Base-by-base conservation (phyloP, 2,888 invertebrate species). In the Xestia sexstrigata region DNA sequence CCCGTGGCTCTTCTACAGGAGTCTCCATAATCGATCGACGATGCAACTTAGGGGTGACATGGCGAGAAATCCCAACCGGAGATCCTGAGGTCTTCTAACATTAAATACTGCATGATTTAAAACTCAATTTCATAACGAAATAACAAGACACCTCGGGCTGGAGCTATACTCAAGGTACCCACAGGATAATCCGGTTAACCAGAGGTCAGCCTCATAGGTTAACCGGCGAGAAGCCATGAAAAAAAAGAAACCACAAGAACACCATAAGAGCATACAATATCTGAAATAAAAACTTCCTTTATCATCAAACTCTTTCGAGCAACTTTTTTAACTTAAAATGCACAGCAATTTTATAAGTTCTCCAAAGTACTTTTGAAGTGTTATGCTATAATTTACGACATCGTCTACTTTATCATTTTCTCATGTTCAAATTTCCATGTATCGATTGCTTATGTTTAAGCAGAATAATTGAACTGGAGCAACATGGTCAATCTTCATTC, bases 241-340 rank as follows among this genome's bases (percentile, higher is more conserved):
- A 35, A 35, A 35, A 35, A 35, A 35, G 30, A 15, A 62, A 30
- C 39, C 55, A 52, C 39, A 35, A 30, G 1, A 55, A 47, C n/a
- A 49, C 23, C 35, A 17, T 47, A 13, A 5, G 13, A 73, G n/a
- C 17, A 55, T 35, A 26, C 15, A 55, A 66, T 30, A 35, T 30
- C 15, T 13, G 26, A 20, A 49, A 52, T n/a, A 39, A 52, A 63
- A 26, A 66, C 20, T 35, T 76, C 23, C 17, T 42, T 17, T 6
- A 30, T 39, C 55, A 42, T 26, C 49, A 23, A 65, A 79, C 68
- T 82, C 77, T 82, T 82, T 78, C n/a, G 49, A 58, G 35, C n/a
- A 69, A 39, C 39, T 67, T 66, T n/a, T 79, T 49, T 2, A 52
- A 65, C 68, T 45, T 65, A 23, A 74, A 67, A 23, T 70, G n/a